A percentile compares a stretch with the other conserved stretches of the same genome.
phyloP scores from a whole-genome alignment of 2,888 invertebrate species.

The Petrophora chlorosata region DNA sequence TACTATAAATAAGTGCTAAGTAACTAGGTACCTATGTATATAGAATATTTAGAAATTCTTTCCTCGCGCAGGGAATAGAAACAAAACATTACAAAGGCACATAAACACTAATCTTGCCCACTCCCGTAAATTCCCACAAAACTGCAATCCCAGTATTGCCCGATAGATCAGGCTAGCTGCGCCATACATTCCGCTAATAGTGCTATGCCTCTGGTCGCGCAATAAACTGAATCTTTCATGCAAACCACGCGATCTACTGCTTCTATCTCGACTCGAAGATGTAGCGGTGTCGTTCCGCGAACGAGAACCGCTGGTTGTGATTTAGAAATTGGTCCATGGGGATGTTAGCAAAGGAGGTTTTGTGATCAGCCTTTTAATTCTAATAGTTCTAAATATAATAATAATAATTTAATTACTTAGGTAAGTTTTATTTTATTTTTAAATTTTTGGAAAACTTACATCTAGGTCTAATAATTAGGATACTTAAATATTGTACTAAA shows the following conservation, averaged over 20 bases:
- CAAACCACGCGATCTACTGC: conserved; percentile 38
- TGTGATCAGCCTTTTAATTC: no score
- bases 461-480: no score
- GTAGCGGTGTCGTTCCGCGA: conserved; percentile 36
- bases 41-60: no score
- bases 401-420: no score
- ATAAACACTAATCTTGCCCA: conserved; percentile 6
- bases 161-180: conserved; percentile 65
- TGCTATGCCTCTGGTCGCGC: conserved; percentile 59
- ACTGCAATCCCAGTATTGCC: conserved; percentile 66
- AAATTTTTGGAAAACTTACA: no score
- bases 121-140: conserved; percentile 9
- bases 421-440: no score
- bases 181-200: conserved; percentile 69
- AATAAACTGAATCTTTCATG: conserved; percentile 74
- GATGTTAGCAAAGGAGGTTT: neutral
- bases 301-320: conserved; percentile 20
- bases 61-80: no score
- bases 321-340: conserved; percentile 11
- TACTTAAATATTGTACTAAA: no score
- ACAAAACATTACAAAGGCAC: conserved; percentile 1
- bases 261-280: conserved; percentile 27
- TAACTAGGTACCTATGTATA: no score
- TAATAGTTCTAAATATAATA: no score
- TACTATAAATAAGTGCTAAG: no score